A percentile compares a stretch with the other conserved stretches of the same genome.
Evolutionary conservation across 1,140 invertebrate species (phyloP).

Genomic region (Neocloeon triangulifer): DNA sequence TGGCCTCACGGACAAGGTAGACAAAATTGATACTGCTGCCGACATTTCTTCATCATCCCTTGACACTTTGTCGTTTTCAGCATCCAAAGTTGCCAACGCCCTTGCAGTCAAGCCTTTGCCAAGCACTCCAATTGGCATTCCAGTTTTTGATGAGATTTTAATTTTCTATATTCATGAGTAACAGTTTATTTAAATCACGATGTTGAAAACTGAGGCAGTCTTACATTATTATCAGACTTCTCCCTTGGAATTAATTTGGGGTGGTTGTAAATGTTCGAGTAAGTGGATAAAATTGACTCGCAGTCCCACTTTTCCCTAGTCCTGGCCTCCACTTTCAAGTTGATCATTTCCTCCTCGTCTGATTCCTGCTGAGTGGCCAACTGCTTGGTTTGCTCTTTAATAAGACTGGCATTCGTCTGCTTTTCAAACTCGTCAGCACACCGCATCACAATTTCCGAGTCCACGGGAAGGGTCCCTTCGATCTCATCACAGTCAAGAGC

Average conservation of each 20-base stretch:
- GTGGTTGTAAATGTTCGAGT: conserved; percentile 78
- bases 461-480: conserved; percentile 46
- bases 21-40: conserved; percentile 35
- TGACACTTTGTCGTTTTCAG: conserved; percentile 16
- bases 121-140: conserved; percentile 43
- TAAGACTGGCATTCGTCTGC: conserved; percentile 2
- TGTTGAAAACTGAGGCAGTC: conserved; percentile 3
- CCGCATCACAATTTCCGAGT: conserved; percentile 36
- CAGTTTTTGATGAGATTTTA: conserved; percentile 26
- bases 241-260: conserved; percentile 61
- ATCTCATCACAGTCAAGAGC: conserved; percentile 75
- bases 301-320: conserved; percentile 75
- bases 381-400: neutral
- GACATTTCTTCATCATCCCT: conserved; percentile 12
- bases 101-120: conserved; percentile 37
- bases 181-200: neutral
- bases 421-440: conserved; percentile 31
- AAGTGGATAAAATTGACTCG: conserved; percentile 73
- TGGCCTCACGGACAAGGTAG: conserved; percentile 45
- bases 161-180: neutral
- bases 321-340: conserved; percentile 31
- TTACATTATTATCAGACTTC: conserved; percentile 4
- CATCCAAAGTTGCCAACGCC: conserved; percentile 37
- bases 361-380: conserved; percentile 8
- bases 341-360: conserved; percentile 30